A percentile compares a stretch with the other conserved stretches of the same genome.
phyloP scores from a whole-genome alignment of 2,797 vertebrate genomes.

The Malurus leucopterus region DNA sequence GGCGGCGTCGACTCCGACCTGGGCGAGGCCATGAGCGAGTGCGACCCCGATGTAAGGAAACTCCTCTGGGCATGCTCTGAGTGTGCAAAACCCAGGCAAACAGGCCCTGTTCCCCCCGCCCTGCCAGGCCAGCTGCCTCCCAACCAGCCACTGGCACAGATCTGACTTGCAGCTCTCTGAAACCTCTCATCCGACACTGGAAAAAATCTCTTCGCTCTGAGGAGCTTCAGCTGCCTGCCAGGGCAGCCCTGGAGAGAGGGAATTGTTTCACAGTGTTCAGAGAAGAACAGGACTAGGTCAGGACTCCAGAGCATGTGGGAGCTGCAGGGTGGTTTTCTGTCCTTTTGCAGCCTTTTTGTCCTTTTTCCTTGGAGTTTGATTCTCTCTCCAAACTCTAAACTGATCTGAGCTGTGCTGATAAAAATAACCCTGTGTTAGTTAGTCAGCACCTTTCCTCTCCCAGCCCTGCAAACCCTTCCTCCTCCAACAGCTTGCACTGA shows the following conservation, averaged over 20 bases:
- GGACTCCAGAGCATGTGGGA: neutral
- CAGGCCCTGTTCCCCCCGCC: neutral
- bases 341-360: conserved; percentile 19
- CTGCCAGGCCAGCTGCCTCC: conserved; percentile 8
- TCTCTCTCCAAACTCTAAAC: neutral
- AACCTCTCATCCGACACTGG: conserved; percentile 4
- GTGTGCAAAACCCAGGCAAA: neutral
- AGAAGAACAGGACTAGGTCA: conserved; percentile 2
- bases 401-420: neutral
- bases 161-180: conserved; percentile 5
- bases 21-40: conserved; percentile 93
- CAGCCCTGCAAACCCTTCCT: conserved; percentile 1
- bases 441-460: conserved; percentile 15
- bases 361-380: neutral
- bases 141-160: neutral
- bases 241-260: conserved; percentile 21
- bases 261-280: neutral
- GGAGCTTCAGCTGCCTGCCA: conserved; percentile 16
- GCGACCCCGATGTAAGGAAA: conserved; percentile 91
- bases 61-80: neutral
- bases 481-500: conserved; percentile 17
- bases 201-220: conserved; percentile 6
- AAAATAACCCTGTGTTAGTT: conserved; percentile 21
- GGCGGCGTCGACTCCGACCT: conserved; percentile 92
- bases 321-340: neutral